Evolutionary conservation across 2,797 vertebrate genomes (phyloP).

Genomic region (Myoxocephalus aenaeus): DNA sequence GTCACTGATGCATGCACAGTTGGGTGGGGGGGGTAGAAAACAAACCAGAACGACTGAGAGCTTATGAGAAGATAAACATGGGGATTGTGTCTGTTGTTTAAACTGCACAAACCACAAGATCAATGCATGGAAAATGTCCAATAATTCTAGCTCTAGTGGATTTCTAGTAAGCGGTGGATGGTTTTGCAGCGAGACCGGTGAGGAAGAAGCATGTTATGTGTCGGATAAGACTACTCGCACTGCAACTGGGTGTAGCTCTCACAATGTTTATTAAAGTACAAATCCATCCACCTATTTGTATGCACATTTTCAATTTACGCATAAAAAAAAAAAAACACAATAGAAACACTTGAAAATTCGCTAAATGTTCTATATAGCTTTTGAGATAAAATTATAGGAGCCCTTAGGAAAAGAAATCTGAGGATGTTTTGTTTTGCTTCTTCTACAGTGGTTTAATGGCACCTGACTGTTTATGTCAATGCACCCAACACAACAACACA

Average conservation of each 20-base stretch:
- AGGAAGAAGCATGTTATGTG: not conserved
- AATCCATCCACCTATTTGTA: not conserved
- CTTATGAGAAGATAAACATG: conserved; percentile 3
- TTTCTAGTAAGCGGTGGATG: not conserved
- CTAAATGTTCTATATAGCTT: accelerated
- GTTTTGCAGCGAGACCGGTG: not conserved
- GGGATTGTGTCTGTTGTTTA: not conserved
- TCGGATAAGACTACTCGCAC: not conserved
- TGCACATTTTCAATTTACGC: not conserved
- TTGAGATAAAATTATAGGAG: not conserved
- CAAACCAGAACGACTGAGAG: conserved; percentile 16
- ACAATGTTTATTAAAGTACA: not conserved
- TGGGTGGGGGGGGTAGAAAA: not conserved
- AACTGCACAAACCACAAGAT: conserved; percentile 20
- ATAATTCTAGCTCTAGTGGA: not conserved
- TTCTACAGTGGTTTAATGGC: not conserved
- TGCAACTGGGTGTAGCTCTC: not conserved
- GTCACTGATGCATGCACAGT: not conserved
- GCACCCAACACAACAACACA: not conserved
- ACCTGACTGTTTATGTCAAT: not conserved
- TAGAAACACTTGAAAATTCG: not conserved
- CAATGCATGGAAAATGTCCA: conserved; percentile 11
- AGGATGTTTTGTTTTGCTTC: not conserved
- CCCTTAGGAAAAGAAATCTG: not conserved
- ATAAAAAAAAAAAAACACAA: not conserved